Evolutionary conservation across 35 echinoderm and acorn worm genomes (phyloP), one percentile per base, ranked within the genome.

Genomic region (Ophiothrix spiculata): DNA sequence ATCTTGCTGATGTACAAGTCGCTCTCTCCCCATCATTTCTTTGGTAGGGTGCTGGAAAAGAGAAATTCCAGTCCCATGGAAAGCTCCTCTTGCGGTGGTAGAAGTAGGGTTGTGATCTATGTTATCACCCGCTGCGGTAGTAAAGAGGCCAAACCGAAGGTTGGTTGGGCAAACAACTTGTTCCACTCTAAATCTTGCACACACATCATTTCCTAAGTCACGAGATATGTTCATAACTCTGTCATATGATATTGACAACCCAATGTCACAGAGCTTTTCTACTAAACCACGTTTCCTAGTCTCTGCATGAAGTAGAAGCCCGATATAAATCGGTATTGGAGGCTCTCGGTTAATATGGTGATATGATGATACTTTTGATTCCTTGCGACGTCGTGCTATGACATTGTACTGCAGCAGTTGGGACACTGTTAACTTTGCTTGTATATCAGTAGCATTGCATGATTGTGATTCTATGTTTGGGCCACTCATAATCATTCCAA

Each of bases 1-100:
- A 0, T 38, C 35, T 21, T 0, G 1, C 13, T 21, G 16, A 16
- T 14, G 32, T 15, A 13, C 14, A 15, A 77, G 32, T 14, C 12
- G 33, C 33, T 36, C 16, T 80, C 78, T 38, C 34, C 29, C 16
- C 78, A 76, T 11, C 4, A 38, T 11, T 29, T 37, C 37, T 36
- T 14, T 37, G 31, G 19, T 42, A 29, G 84, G 84, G 40, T 86
- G 84, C 40, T 88, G 86, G 40, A 88, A 81, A 11, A 81, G 15
- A 15, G 78, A 64, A 4, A 86, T 86, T 29, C 82, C 75, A 46
- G 89, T 91, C 35, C 89, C 89, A 39, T 91, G 83, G 78, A 91
- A 91, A 13, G 90, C 86, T 19, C 79, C 83, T n/a, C 87, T 10
- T 0, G 83, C 76, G 16, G 34, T 91, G 2, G 90, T 81, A 46